Evolutionary conservation across 1,140 invertebrate species (phyloP), one percentile per base, ranked within the genome.

Genomic region (Rhagoletis pomonella): DNA sequence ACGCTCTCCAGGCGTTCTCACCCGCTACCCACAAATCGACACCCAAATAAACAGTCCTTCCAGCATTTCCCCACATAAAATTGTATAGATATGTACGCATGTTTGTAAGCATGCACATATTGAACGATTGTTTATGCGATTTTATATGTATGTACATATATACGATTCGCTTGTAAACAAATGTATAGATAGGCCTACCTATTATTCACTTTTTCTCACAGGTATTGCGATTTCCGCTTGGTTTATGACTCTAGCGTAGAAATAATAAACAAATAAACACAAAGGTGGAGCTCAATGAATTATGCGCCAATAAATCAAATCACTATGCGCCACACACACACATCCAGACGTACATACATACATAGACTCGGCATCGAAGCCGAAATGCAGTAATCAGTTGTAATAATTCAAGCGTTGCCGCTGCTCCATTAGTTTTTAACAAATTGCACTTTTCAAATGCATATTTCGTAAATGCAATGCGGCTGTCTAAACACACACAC

Each of bases 231-330:
- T 81, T 81, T 81, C 73, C 73, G 47, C 73, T 81, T 81, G 55
- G 73, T 81, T 81, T 81, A 81, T 81, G 17, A 42, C 73, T 2
- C 47, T 5, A 81, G 73, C 73, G 73, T 55, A 81, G 50, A 81
- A 81, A 81, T 81, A 81, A 55, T 81, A 81, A 81, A 81, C 73
- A 81, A 81, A 81, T 81, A 81, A 81, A 81, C 47, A 81, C n/a
- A 81, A 81, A 81, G 73, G 73, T 81, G 73, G 47, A 81, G 73
- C 73, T 81, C 47, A 55, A 81, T 81, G 73, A 81, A 58, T 81
- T 55, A 81, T 81, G 73, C 47, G 73, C 73, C 73, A 81, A 81
- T 81, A 81, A 55, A 81, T 81, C 73, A 81, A 81, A 55, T 55
- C 50, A 7, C 50, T 55, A 55, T 10, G 5, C 50, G 5, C 50